These are phyloP conservation scores for Athene noctua DNA, from an alignment of 2,113 vertebrate species.

Conservation along the genomic window DNA sequence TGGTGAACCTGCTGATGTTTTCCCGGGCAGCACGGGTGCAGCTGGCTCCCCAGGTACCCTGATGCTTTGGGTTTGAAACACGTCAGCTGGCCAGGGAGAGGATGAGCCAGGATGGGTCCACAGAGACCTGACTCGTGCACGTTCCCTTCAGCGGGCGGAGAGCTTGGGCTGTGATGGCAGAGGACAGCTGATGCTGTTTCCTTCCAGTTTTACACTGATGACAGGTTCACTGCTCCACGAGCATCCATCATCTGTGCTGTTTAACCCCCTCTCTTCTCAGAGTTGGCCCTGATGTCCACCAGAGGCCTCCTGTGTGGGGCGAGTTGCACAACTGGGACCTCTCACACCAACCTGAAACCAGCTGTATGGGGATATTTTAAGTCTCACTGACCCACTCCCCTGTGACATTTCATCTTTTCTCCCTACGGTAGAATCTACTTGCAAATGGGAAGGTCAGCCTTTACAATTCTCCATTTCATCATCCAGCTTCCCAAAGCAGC, in stretches of 20 bases:
- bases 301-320: not conserved
- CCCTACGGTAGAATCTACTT: not conserved
- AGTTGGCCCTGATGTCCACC: not conserved
- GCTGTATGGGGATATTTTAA: not conserved
- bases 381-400: not conserved
- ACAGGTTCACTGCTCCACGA: not conserved
- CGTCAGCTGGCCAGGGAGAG: not conserved
- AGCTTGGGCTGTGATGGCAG: not conserved
- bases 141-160: not conserved
- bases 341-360: not conserved
- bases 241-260: not conserved
- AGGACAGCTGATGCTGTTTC: not conserved
- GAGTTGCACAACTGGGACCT: not conserved
- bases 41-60: not conserved
- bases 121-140: accelerated
- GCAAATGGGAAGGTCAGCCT: not conserved
- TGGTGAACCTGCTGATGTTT: not conserved
- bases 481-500: not conserved
- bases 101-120: not conserved
- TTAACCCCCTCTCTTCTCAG: not conserved
- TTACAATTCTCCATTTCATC: not conserved
- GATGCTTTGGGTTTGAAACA: not conserved
- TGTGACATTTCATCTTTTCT: not conserved
- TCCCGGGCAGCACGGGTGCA: not conserved
- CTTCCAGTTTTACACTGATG: accelerated